Evolutionary conservation across 1,140 invertebrate genomes (phyloP), one percentile per base, ranked within the genome.

Genomic region (Drosophila lacertosa): DNA sequence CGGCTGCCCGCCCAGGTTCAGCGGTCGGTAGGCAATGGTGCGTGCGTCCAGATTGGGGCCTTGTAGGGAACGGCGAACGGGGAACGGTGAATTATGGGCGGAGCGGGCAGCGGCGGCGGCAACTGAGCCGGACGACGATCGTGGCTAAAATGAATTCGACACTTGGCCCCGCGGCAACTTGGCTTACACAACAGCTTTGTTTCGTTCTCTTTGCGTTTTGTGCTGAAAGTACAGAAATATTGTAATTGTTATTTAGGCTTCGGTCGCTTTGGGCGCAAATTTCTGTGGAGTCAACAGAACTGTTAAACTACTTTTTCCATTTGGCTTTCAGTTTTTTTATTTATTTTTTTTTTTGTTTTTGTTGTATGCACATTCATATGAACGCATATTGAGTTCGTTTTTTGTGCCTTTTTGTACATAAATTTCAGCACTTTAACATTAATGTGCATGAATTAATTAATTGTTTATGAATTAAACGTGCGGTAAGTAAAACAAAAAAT

Each of bases 1-100:
- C 6, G 93, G 93, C 48, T 91, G 93, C 92, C 88, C 93, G 93
- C 66, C 93, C 90, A 70, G 59, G 59, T 84, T 88, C 37, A 81
- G 82, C 92, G 92, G 69, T 92, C 93, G 80, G 92, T 93, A 74
- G 92, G 92, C 78, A 92, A 91, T 79, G 92, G 93, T 81, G 93
- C 93, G 77, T 59, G 82, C 82, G 77, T 86, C 82, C 82, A 86
- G 82, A 42, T 77, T 86, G 76, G 40, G 59, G 77, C 60, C 44
- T 70, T 75, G 22, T 9, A 55, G 29, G n/a, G n/a, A n/a, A n/a
- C 54, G 15, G 20, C 24, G 44, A 20, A 55, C 22, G 10, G 18
- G 15, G 16, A 11, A 33, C 13, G 22, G 9, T 26, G 16, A n/a
- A 20, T 20, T 7, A 22, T 20, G 20, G 26, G 13, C 20, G 22